phyloP scores from a whole-genome alignment of 1,140 invertebrate species.

The Plodia interpunctella region DNA sequence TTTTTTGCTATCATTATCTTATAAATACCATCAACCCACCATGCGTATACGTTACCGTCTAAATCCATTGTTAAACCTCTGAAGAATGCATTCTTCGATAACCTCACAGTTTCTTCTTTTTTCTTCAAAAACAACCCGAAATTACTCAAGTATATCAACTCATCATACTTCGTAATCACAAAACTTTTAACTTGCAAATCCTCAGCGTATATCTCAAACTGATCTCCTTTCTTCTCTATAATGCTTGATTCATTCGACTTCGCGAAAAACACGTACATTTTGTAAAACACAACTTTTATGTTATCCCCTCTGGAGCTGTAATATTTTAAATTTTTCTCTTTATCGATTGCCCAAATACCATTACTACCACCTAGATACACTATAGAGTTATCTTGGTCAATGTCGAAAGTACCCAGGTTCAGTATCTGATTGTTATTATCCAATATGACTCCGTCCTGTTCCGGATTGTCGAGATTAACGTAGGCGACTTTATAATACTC shows the following conservation, averaged over 20 bases:
- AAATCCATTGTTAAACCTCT: slow-evolving; percentile 55
- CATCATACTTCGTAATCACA: slow-evolving; percentile 48
- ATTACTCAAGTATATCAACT: slow-evolving; percentile 41
- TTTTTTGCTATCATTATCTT: slow-evolving; percentile 43
- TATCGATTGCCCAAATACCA: slow-evolving; percentile 47
- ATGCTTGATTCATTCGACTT: slow-evolving; percentile 42
- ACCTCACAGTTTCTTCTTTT: slow-evolving; percentile 26
- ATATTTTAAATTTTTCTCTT: slow-evolving; percentile 30
- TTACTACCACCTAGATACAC: slow-evolving; percentile 57
- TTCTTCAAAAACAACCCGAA: slow-evolving; percentile 44
- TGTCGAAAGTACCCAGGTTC: slow-evolving; percentile 58
- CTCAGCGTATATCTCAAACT: slow-evolving; percentile 43
- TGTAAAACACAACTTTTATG: slow-evolving; percentile 49
- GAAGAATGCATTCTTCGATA: slow-evolving; percentile 56
- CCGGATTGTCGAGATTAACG: slow-evolving; percentile 41
- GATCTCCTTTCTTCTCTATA: slow-evolving; percentile 48
- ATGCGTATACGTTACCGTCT: slow-evolving; percentile 46
- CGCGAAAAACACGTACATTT: slow-evolving; percentile 53
- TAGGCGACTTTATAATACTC: slow-evolving; percentile 61
- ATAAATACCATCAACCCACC: slow-evolving; percentile 66
- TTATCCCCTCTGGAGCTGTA: slow-evolving; percentile 54
- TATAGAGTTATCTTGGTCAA: slow-evolving; percentile 49
- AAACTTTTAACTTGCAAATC: slow-evolving; percentile 47
- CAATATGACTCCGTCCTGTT: slow-evolving; percentile 32
- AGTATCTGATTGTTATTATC: slow-evolving; percentile 34